phyloP scores from a whole-genome alignment of 2,797 vertebrate species.

The Peromyscus attwateri region DNA sequence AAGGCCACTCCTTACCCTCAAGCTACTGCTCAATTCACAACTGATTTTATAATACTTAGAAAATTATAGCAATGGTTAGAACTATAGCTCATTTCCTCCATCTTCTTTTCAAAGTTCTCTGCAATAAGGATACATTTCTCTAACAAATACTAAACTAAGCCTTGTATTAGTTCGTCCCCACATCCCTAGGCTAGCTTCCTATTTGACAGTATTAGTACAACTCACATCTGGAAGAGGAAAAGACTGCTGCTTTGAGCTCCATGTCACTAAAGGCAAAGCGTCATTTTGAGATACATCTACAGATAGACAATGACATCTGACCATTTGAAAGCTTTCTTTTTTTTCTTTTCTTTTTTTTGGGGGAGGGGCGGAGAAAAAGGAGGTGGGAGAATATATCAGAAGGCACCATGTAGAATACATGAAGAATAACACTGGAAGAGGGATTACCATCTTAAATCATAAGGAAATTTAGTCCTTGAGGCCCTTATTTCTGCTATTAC shows the following conservation, averaged over 20 bases:
- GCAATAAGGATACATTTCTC: background rate
- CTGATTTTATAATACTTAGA: constrained; percentile 27
- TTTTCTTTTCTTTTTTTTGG: background rate
- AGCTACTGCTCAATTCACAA: background rate
- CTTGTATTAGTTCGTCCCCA: background rate
- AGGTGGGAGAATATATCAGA: background rate
- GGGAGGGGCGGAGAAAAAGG: background rate
- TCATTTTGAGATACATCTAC: constrained; percentile 5
- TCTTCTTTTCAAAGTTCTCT: constrained; percentile 54
- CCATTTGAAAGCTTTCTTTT: background rate
- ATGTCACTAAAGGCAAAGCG: background rate
- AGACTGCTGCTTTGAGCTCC: background rate
- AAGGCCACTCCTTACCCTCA: background rate
- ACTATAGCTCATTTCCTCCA: constrained; percentile 32
- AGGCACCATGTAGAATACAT: background rate
- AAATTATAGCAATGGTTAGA: constrained; percentile 17
- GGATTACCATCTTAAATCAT: constrained; percentile 39
- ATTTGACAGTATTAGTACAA: background rate
- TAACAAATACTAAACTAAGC: constrained; percentile 19
- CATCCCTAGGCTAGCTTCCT: constrained; percentile 21
- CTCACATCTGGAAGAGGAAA: background rate
- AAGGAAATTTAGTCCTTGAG: constrained; percentile 45
- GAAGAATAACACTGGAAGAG: background rate
- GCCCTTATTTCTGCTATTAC: constrained; percentile 47
- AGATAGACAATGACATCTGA: background rate